Conservation (phyloP, 2,888 invertebrate genomes). For the Lissonota sp. region DNA sequence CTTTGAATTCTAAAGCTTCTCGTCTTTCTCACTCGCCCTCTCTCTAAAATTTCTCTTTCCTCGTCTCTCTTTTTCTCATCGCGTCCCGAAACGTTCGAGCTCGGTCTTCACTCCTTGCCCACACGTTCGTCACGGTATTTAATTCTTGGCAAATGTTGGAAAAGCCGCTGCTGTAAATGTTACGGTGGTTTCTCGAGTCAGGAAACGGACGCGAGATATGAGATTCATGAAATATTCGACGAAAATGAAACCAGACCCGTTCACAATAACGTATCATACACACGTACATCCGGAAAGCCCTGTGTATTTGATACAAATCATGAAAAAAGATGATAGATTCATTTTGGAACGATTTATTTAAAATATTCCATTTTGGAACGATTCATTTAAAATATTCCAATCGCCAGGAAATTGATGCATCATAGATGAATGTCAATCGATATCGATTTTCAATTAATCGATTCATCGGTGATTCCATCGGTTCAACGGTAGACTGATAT, state of each 20-base stretch:
- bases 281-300: too few species aligned
- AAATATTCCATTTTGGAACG: too few species aligned
- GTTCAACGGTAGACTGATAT: too few species aligned
- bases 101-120: slow-evolving; percentile 2
- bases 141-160: slow-evolving; percentile 67
- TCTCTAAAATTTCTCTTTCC: slow-evolving; percentile 16
- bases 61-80: not conserved
- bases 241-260: slow-evolving; percentile 42
- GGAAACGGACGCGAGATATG: slow-evolving; percentile 51
- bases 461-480: too few species aligned
- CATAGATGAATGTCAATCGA: too few species aligned
- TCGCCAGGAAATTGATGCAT: too few species aligned
- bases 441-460: too few species aligned
- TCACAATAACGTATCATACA: too few species aligned
- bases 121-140: slow-evolving; percentile 60
- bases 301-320: too few species aligned
- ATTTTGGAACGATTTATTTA: too few species aligned
- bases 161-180: slow-evolving; percentile 28
- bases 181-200: slow-evolving; percentile 45
- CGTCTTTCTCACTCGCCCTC: slow-evolving; percentile 52
- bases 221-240: slow-evolving; percentile 51
- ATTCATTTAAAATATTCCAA: too few species aligned
- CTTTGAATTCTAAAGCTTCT: slow-evolving; percentile 58
- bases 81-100: slow-evolving; percentile 32
- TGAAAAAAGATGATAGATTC: too few species aligned